Conservation (phyloP, 2,888 invertebrate genomes). For the Abrostola triplasia region DNA sequence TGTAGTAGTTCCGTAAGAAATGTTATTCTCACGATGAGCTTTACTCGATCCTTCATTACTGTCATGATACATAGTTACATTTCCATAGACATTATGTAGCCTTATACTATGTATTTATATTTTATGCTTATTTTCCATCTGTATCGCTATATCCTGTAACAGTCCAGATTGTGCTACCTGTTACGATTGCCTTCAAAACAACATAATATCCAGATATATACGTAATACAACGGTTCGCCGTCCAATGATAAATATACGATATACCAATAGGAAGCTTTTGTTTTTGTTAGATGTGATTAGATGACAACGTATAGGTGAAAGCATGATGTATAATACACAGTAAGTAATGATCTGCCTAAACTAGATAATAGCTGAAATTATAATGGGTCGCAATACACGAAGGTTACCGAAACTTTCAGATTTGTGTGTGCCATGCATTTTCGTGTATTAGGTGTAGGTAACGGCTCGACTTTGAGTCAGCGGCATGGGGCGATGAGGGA, state of each 20-base stretch:
- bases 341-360: constrained; percentile 70
- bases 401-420: constrained; percentile 65
- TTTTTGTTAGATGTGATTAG: constrained; percentile 71
- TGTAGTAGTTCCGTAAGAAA: constrained; percentile 48
- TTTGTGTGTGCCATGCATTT: constrained; percentile 76
- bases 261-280: constrained; percentile 69
- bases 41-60: constrained; percentile 60
- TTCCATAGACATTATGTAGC: constrained; percentile 54
- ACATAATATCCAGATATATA: constrained; percentile 44
- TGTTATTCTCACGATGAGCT: constrained; percentile 61
- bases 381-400: constrained; percentile 56
- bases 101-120: constrained; percentile 57
- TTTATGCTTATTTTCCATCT: constrained; percentile 62
- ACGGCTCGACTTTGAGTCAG: constrained; percentile 44
- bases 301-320: constrained; percentile 70
- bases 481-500: constrained; percentile 58
- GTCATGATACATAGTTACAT: constrained; percentile 53
- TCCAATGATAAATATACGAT: constrained; percentile 46
- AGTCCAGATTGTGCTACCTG: constrained; percentile 50
- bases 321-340: constrained; percentile 78
- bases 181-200: constrained; percentile 52
- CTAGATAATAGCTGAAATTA: constrained; percentile 71
- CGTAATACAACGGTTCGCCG: constrained; percentile 43
- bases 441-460: constrained; percentile 64
- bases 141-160: constrained; percentile 61